Base-by-base conservation (phyloP, 92 coral and sea anemone species). In the Heliopora coerulea region DNA sequence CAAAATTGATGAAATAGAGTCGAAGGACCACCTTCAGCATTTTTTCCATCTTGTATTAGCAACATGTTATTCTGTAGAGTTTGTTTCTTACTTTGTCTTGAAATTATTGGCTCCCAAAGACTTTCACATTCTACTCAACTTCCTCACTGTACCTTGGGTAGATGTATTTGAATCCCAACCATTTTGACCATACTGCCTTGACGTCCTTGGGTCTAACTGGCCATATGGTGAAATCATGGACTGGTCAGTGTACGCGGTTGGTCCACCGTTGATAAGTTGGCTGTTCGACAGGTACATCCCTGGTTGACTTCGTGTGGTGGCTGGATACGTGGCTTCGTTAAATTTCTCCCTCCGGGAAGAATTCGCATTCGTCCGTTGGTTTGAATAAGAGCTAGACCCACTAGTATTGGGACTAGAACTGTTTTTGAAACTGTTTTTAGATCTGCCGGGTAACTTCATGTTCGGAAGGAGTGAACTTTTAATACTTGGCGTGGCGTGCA, bases 401-500 rank as follows among this genome's bases (percentile, higher is more conserved):
- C 2, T 7, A 46, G 52, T 6, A n/a, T 3, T 46, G 2, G 52
- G 52, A 46, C 52, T 46, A 15, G 52, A 8, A 8, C 17, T 46
- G n/a, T 8, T 46, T 2, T n/a, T 15, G 15, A n/a, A 2, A n/a
- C 17, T 46, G 14, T 15, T 46, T n/a, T 26, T 33, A 48, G 28
- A 15, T n/a, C n/a, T n/a, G n/a, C n/a, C n/a, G n/a, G n/a, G n/a
- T 7, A 49, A 70, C 24, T 48, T 34, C 14, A 31, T 33, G 13
- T 21, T 2, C 1, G 62, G 9, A 33, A 52, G 5, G 46, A 70
- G 42, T 8, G 77, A 23, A 10, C 46, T 30, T 54, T 54, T 70
- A 29, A 70, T 52, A 12, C 21, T 54, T 30, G 77, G 77, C 0
- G 77, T 3, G 19, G 30, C 32, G 44, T 32, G 31, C 77, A 54